Evolutionary conservation across 2,113 vertebrate species (phyloP).

Genomic region (Hylia prasina): DNA sequence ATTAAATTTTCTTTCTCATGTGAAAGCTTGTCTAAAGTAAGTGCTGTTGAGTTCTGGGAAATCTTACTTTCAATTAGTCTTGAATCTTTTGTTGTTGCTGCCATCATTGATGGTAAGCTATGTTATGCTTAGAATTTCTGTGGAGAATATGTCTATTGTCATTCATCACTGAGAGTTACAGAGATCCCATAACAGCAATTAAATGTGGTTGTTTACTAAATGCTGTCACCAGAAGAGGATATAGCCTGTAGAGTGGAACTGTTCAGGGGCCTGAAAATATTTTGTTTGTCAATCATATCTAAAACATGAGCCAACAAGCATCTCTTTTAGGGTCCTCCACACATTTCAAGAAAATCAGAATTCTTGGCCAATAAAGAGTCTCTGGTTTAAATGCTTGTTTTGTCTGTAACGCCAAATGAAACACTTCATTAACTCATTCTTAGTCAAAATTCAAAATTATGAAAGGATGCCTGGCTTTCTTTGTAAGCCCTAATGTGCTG

Average conservation of each 20-base stretch:
- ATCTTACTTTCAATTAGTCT: background rate
- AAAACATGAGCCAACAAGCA: background rate
- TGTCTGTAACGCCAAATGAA: background rate
- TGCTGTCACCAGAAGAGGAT: background rate
- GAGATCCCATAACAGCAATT: background rate
- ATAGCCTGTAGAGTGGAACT: background rate
- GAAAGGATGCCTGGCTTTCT: background rate
- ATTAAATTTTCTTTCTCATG: background rate
- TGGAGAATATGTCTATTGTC: background rate
- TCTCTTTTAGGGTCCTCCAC: background rate
- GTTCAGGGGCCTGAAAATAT: background rate
- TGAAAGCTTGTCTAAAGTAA: background rate
- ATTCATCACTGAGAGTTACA: background rate
- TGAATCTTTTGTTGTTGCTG: background rate
- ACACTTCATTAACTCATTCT: background rate
- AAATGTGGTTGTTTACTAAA: background rate
- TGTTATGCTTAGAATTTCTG: background rate
- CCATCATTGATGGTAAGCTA: background rate
- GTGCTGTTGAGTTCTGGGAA: background rate
- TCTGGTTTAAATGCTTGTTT: background rate
- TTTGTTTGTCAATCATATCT: background rate
- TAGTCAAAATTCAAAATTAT: background rate
- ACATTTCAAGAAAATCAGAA: background rate
- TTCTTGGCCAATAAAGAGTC: background rate
- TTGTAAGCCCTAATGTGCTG: background rate